A percentile compares a stretch with the other conserved stretches of the same genome.
Conservation (phyloP, 2,113 vertebrate species). For the Artemisiospiza belli region DNA sequence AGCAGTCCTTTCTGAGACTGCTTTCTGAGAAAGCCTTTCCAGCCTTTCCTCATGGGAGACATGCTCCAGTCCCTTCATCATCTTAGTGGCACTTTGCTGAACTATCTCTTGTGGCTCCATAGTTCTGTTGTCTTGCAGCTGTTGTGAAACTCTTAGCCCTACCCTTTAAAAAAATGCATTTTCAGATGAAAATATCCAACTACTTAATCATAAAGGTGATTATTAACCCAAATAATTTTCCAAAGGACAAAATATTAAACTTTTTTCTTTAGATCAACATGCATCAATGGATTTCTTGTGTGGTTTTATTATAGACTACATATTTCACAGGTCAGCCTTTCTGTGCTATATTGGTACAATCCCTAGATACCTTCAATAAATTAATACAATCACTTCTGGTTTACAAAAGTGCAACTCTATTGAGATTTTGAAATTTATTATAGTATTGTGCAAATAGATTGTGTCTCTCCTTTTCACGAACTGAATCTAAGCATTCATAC, state of each 20-base stretch:
- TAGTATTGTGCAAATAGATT: neutral
- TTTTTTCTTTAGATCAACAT: neutral
- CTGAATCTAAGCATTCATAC: neutral
- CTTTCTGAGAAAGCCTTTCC: no score
- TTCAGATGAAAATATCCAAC: neutral
- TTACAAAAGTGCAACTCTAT: neutral
- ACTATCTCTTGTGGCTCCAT: neutral
- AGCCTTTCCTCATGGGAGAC: neutral
- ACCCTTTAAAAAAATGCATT: neutral
- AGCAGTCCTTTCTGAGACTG: neutral
- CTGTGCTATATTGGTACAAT: neutral
- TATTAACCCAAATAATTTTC: neutral
- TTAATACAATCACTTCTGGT: neutral
- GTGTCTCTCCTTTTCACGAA: neutral
- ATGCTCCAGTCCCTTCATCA: neutral
- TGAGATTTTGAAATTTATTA: slow-evolving; percentile 9
- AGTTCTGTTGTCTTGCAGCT: neutral
- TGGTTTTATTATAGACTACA: neutral
- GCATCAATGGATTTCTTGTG: neutral
- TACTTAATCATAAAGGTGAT: neutral
- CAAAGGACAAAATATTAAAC: neutral
- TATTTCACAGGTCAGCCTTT: neutral
- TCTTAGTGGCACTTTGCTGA: neutral
- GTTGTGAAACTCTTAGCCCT: neutral
- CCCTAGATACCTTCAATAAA: neutral